Percentiles rank a stretch among this genome's conserved stretches.
Evolutionary conservation across 2,113 vertebrate species (phyloP).

Genomic region (Hystrix brachyura): DNA sequence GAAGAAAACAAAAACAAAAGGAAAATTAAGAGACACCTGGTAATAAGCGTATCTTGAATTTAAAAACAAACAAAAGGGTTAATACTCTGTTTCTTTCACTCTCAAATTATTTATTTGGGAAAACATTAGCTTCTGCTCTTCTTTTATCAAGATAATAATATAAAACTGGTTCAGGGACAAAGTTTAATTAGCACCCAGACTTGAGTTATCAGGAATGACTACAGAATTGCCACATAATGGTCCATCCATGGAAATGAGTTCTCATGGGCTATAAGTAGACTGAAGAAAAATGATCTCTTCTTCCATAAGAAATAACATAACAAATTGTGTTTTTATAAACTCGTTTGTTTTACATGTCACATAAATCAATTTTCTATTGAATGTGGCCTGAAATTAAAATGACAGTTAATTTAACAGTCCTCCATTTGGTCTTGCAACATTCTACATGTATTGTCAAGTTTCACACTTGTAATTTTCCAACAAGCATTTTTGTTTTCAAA

Average conservation of each 20-base stretch:
- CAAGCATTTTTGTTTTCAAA: constrained; percentile 90
- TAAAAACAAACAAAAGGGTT: constrained; percentile 65
- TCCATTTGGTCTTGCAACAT: constrained; percentile 82
- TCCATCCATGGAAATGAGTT: constrained; percentile 45
- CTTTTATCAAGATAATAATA: constrained; percentile 58
- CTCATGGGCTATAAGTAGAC: constrained; percentile 28
- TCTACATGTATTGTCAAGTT: constrained; percentile 86
- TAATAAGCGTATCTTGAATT: constrained; percentile 55
- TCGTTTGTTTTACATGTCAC: constrained; percentile 9
- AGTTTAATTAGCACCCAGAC: constrained; percentile 32
- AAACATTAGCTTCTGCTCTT: constrained; percentile 44
- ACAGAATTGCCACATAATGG: background rate
- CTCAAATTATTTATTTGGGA: constrained; percentile 55
- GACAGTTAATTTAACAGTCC: constrained; percentile 81
- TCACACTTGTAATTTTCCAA: constrained; percentile 89
- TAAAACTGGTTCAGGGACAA: background rate
- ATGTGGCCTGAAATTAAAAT: constrained; percentile 78
- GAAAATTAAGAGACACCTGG: constrained; percentile 52
- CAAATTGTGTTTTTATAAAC: constrained; percentile 57
- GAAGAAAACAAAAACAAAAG: constrained; percentile 61
- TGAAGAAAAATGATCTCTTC: constrained; percentile 56
- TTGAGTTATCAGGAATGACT: constrained; percentile 52
- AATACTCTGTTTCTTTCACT: background rate
- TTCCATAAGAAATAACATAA: constrained; percentile 50
- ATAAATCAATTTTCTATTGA: constrained; percentile 62